Evolutionary conservation across 2,113 vertebrate species (phyloP), one percentile per base, ranked within the genome.

Genomic region (rat (Rattus norvegicus)): DNA sequence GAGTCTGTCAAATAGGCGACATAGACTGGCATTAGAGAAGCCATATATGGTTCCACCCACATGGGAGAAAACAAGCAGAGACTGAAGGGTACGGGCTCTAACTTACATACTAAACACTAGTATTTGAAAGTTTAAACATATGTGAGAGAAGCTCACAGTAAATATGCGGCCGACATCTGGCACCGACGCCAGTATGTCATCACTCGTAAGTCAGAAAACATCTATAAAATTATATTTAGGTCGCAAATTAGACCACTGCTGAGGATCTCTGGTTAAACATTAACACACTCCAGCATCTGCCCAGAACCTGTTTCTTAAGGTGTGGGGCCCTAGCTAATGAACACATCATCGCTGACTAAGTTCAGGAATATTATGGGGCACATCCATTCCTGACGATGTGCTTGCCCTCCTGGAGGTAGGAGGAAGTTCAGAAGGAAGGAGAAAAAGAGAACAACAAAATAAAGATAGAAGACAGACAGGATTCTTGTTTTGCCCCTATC

Each of bases 181-280:
- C 97, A 96, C 47, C 96, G 92, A 97, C 91, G 97, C 77, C 95
- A 93, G 81, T 97, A 97, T 91, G 91, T 97, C 97, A 97, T 96
- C 95, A 95, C 96, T 97, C 93, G 76, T 39, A 95, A 97, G 70
- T 87, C 96, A 95, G 92, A 96, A 96, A 97, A 93, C 95, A 96
- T 90, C 92, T 95, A 97, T 91, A 95, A 94, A 96, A 97, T 97
- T 97, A 89, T 94, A 87, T 94, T 89, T 0, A 67, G 97, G 98
- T 96, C 92, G 0, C 76, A 97, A 77, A 98, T 91, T 95, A 97
- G 97, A 98, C 96, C 97, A 96, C 75, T 95, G 96, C 96, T 97
- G 95, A 91, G 0, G 93, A 97, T 98, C 97, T 97, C 98, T 97
- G 98, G 98, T 98, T 98, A 98, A 98, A 92, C 95, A 98, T 98